These are phyloP conservation scores for Athene noctua DNA, from an alignment of 2,113 vertebrate genomes.

Conservation along the genomic window DNA sequence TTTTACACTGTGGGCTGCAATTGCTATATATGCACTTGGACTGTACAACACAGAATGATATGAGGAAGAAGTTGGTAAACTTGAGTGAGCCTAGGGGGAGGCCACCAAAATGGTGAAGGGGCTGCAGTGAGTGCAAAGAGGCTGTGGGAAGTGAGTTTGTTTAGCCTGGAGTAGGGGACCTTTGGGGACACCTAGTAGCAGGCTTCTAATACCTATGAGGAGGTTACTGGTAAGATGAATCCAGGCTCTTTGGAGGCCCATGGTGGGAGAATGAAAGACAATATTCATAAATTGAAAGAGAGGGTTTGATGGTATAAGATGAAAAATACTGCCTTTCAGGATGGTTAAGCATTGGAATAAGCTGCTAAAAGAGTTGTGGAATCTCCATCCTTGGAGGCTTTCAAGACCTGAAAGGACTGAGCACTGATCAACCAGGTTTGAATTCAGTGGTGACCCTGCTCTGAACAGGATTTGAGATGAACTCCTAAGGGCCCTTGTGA, in stretches of 20 bases:
- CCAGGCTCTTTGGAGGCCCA: neutral
- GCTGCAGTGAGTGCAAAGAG: neutral
- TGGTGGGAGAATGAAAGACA: neutral
- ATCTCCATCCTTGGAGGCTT: neutral
- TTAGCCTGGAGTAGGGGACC: neutral
- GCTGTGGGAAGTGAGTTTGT: neutral
- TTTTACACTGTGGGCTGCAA: too few species aligned
- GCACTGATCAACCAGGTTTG: rapidly evolving
- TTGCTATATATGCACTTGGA: neutral
- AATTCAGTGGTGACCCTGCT: neutral
- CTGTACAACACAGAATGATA: neutral
- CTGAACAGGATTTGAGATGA: neutral
- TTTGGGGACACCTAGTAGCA: neutral
- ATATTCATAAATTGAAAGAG: neutral
- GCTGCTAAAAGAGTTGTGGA: neutral
- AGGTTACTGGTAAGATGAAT: neutral
- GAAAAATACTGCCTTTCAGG: neutral
- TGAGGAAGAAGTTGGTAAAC: neutral
- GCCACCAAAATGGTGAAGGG: neutral
- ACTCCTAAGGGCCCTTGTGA: neutral
- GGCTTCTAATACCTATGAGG: neutral
- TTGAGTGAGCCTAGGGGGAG: neutral
- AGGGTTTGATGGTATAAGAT: neutral
- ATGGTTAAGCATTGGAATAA: neutral
- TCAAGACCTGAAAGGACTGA: neutral